Evolutionary conservation across 2,888 invertebrate genomes (phyloP), one percentile per base, ranked within the genome.

Genomic region (Theodoxus fluviatilis): DNA sequence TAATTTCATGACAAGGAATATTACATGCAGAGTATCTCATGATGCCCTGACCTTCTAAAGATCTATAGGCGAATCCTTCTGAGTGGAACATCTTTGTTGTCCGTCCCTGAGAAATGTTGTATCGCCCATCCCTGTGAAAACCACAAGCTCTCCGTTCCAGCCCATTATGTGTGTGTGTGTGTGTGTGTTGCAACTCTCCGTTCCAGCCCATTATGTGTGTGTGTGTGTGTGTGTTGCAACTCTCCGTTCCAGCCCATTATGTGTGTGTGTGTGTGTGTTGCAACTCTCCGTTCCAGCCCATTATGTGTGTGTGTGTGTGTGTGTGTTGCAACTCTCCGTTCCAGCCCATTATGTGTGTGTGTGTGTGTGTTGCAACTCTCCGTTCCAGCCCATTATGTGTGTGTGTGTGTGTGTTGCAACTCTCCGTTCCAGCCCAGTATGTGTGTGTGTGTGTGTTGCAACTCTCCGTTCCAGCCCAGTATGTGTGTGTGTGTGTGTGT

Each of bases 231-330:
- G 37, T 2, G n/a, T 15, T 1, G 18, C 15, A 15, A 47, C 15
- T 47, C 15, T 47, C n/a, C n/a, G 47, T 47, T 18, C 47, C 15
- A n/a, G 47, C 15, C 18, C 47, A 47, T 47, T 47, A 18, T 59
- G 59, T 59, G 59, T 59, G 59, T 59, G 59, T 64, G 64, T 64
- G 38, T 38, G 38, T 38, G n/a, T 38, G 38, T 15, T 1, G 18
- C 15, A 15, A 47, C 15, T 47, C 15, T 47, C n/a, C n/a, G 47
- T 47, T 18, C 47, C 15, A n/a, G 47, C 15, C 18, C 47, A 47
- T 47, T 47, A 18, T 64, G 64, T 40, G 64, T 38, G 38, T 63
- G 37, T 35, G 37, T 63, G 63, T 63, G 63, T 63, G 63, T 63
- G 63, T 37, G 37, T 2, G n/a, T 15, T 1, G 18, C 15, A 15